phyloP scores from a whole-genome alignment of 2,797 vertebrate genomes.

The Enteromius trimaculatus region DNA sequence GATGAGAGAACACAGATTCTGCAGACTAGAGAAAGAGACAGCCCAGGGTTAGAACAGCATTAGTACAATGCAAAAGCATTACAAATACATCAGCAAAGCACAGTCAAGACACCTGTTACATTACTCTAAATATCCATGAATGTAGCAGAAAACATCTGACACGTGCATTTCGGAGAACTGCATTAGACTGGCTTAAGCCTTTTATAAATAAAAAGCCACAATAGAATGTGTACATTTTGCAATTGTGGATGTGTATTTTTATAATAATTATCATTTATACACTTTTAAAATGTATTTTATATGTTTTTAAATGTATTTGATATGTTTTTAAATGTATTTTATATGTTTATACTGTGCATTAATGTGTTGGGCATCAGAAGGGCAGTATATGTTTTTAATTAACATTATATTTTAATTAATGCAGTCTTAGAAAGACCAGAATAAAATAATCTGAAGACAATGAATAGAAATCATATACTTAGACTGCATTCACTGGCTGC shows the following conservation, averaged over 20 bases:
- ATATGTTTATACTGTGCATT: too few species aligned
- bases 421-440: too few species aligned
- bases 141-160: conserved; percentile 28
- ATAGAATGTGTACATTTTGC: neutral
- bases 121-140: conserved; percentile 25
- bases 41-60: conserved; percentile 57
- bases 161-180: conserved; percentile 22
- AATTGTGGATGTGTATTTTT: neutral
- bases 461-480: too few species aligned
- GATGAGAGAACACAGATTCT: conserved; percentile 60
- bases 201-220: neutral
- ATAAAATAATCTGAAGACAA: too few species aligned
- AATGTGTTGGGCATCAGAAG: too few species aligned
- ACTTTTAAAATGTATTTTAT: neutral
- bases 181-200: neutral
- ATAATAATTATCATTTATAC: neutral
- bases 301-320: too few species aligned
- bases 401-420: too few species aligned
- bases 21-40: conserved; percentile 62
- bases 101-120: conserved; percentile 23
- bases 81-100: conserved; percentile 56
- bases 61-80: conserved; percentile 53
- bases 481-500: too few species aligned
- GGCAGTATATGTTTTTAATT: too few species aligned
- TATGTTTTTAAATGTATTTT: too few species aligned